Conservation (phyloP, 2,113 vertebrate genomes). For the Prochilodus magdalenae region DNA sequence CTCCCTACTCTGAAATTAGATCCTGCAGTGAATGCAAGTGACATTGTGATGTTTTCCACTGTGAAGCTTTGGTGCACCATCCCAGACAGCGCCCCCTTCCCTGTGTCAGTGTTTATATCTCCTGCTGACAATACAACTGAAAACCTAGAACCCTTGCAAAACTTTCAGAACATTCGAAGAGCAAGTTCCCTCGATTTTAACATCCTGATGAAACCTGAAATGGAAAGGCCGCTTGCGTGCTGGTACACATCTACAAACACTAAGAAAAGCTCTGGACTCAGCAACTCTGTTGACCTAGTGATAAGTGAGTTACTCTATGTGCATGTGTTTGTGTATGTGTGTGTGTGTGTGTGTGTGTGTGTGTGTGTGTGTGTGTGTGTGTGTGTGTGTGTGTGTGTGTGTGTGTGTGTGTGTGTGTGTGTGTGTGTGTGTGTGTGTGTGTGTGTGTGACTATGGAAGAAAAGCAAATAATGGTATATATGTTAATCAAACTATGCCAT, state of each 20-base stretch:
- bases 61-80: not conserved
- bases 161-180: accelerated
- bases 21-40: not conserved
- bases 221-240: constrained; percentile 20
- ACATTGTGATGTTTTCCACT: constrained; percentile 6
- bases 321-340: not conserved
- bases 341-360: too few species aligned
- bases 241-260: constrained; percentile 26
- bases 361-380: not conserved
- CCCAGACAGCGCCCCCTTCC: not conserved
- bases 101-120: constrained; percentile 18
- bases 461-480: too few species aligned
- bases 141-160: not conserved
- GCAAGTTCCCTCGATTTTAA: not conserved
- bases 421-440: too few species aligned
- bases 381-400: too few species aligned
- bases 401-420: too few species aligned
- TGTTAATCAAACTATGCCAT: too few species aligned
- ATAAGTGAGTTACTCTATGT: constrained; percentile 28
- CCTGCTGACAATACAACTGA: not conserved
- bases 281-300: constrained; percentile 17
- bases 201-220: not conserved
- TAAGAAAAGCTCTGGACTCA: constrained; percentile 9
- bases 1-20: not conserved
- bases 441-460: too few species aligned